These are phyloP conservation scores for Daphoenositta chrysoptera DNA, from an alignment of 2,113 vertebrate genomes.

Conservation along the genomic window DNA sequence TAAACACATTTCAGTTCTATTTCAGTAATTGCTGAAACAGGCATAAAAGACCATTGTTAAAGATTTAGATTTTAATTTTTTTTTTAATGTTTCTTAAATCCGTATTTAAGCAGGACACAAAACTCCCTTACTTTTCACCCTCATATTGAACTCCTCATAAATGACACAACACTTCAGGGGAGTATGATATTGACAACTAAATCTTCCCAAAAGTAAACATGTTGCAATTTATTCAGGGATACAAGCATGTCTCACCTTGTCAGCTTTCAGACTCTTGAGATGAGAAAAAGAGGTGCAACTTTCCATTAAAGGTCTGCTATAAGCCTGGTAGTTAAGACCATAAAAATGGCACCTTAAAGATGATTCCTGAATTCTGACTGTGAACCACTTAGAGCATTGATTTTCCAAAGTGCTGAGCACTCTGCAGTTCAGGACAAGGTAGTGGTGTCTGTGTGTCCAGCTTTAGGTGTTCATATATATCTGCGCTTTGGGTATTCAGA, in stretches of 20 bases:
- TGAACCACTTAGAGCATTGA: not conserved
- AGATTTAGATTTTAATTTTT: not conserved
- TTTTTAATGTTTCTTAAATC: not conserved
- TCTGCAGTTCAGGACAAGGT: not conserved
- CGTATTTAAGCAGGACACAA: not conserved
- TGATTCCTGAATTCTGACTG: not conserved
- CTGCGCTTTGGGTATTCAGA: not conserved
- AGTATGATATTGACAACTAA: not conserved
- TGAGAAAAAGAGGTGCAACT: constrained; percentile 3
- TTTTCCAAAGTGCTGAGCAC: not conserved
- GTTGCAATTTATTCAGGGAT: not conserved
- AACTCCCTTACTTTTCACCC: not conserved
- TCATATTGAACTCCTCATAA: not conserved
- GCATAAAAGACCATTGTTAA: not conserved
- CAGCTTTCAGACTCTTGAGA: not conserved
- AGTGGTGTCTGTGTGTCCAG: not conserved
- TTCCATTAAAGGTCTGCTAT: constrained; percentile 14
- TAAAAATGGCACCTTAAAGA: not conserved
- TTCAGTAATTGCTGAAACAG: not conserved
- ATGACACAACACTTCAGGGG: not conserved
- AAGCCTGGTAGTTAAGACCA: not conserved
- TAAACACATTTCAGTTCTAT: not conserved
- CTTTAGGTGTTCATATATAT: not conserved
- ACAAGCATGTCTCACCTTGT: not conserved
- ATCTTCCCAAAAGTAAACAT: not conserved